These are phyloP conservation scores for Aleiodes leptofemur DNA, from an alignment of 2,888 invertebrate species.

Conservation along the genomic window DNA sequence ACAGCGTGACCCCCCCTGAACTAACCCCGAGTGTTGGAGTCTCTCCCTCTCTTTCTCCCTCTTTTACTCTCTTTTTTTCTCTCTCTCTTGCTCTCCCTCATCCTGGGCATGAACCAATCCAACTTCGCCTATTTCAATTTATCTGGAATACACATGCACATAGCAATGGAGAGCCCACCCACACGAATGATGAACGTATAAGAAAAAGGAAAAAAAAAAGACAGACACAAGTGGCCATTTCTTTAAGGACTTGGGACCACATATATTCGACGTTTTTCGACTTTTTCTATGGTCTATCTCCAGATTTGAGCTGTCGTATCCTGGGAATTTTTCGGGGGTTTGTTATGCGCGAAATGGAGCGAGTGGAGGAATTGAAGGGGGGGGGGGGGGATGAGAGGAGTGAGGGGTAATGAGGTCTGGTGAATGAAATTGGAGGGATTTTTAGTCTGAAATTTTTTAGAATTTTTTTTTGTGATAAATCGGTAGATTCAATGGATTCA, in stretches of 20 bases:
- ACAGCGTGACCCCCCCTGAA: slow-evolving; percentile 54
- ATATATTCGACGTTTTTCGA: slow-evolving; percentile 5
- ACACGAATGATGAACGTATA: neutral
- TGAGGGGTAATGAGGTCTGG: too few species aligned
- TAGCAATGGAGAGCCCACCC: slow-evolving; percentile 13
- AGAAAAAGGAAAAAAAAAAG: slow-evolving; percentile 13
- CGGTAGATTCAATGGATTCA: too few species aligned
- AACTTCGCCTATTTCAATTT: slow-evolving; percentile 34
- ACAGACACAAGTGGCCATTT: slow-evolving; percentile 24
- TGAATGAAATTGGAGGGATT: too few species aligned
- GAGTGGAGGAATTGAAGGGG: too few species aligned
- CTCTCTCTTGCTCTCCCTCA: slow-evolving; percentile 38
- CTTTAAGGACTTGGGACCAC: slow-evolving; percentile 24
- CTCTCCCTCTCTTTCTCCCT: slow-evolving; percentile 19
- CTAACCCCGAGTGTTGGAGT: slow-evolving; percentile 29
- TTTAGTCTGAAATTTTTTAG: too few species aligned
- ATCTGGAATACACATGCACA: slow-evolving; percentile 24
- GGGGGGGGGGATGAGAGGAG: too few species aligned
- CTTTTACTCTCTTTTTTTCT: slow-evolving; percentile 18
- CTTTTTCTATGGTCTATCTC: neutral
- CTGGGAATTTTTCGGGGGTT: too few species aligned
- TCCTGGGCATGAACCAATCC: slow-evolving; percentile 48
- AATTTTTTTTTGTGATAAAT: too few species aligned
- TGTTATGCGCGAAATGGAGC: too few species aligned
- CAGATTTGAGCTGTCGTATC: too few species aligned